Base-by-base conservation (phyloP, 1,140 invertebrate genomes). In the Cydia strobilella region DNA sequence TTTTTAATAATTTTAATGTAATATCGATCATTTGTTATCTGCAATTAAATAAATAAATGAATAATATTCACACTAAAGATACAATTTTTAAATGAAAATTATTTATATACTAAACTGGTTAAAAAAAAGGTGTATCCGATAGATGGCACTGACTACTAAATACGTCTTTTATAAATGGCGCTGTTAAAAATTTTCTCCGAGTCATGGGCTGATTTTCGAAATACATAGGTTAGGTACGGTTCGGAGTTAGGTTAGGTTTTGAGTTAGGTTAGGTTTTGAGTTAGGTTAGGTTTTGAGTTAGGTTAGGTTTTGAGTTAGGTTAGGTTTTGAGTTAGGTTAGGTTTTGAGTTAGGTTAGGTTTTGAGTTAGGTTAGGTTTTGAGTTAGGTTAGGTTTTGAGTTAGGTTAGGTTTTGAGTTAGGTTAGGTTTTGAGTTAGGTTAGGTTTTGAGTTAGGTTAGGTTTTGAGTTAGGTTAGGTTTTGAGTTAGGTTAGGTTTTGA, bases 251-350 rank as follows among this genome's bases (percentile, higher is more conserved):
- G 48, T 51, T 51, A 51, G 48, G 48, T 51, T 51, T n/a, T 12
- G 48, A 51, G 48, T 51, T 51, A 51, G 48, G 48, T 51, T 51
- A n/a, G 48, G 48, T 51, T 51, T 51, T n/a, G 48, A 51, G 39
- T 51, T 51, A 51, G 48, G 48, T 51, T 51, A 51, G 48, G 48
- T 51, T 51, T n/a, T 12, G 48, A 51, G 48, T 51, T 51, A 51
- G 48, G 48, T 51, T 51, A 51, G 48, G 48, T 51, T 51, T n/a
- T 12, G 48, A 51, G 48, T 51, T 51, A 51, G 48, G 48, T 51
- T 51, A n/a, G 48, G 48, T 51, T 51, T 51, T n/a, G 48, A 51
- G 39, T 51, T n/a, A 15, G 48, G 48, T 51, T 51, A 51, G 20
- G 20, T 31, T 23, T 18, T 7, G 20, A 25, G 62, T 25, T 65